These are phyloP conservation scores for Isaurus tuberculatus DNA, from an alignment of 92 coral and sea anemone genomes.

Conservation along the genomic window DNA sequence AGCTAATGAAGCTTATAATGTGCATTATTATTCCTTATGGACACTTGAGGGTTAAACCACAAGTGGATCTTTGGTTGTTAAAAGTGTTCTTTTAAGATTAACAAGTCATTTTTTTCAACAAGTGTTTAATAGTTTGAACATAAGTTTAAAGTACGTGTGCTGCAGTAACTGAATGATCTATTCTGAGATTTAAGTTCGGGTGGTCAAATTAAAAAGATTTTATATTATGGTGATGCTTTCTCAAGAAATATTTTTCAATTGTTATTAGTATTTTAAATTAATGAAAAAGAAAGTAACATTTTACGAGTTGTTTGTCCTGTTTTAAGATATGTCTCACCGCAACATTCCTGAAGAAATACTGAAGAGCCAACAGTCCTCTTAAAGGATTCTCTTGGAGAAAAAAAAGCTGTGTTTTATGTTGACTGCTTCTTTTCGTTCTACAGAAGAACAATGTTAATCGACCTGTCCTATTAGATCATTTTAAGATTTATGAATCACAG, in stretches of 20 bases:
- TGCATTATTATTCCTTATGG: neutral
- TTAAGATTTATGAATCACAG: neutral
- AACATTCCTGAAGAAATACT: neutral
- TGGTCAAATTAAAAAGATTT: neutral
- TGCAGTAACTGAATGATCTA: neutral
- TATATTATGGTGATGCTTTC: neutral
- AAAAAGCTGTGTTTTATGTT: neutral
- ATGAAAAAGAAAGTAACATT: neutral
- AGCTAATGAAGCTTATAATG: neutral
- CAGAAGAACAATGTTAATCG: neutral
- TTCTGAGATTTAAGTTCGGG: neutral
- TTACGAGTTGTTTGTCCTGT: neutral
- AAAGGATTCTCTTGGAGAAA: neutral
- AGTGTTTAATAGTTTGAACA: constrained; percentile 1
- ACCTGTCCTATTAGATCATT: neutral
- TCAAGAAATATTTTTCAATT: neutral
- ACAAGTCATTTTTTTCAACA: constrained; percentile 5
- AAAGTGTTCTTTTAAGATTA: constrained; percentile 5
- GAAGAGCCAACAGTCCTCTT: neutral
- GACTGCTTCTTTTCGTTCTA: neutral
- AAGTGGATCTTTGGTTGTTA: neutral
- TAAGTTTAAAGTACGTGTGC: neutral
- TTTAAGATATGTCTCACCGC: neutral
- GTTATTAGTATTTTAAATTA: neutral
- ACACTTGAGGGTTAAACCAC: constrained; percentile 31